These are phyloP conservation scores for Aphaenogaster ashmeadi DNA, from an alignment of 1,140 invertebrate genomes.

Conservation along the genomic window DNA sequence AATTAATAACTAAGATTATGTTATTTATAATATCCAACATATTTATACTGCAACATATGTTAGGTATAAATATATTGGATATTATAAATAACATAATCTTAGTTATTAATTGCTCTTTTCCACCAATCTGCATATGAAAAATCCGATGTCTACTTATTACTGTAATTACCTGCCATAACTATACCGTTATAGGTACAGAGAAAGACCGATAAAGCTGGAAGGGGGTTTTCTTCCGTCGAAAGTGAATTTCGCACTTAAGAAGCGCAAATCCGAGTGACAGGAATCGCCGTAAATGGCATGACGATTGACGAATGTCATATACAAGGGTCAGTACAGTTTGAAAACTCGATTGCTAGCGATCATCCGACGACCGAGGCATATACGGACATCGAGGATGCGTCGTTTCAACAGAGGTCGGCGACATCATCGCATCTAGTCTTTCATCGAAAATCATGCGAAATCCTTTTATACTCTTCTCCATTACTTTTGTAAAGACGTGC, in stretches of 20 bases:
- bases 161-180: neutral
- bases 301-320: conserved; percentile 47
- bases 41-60: too few species aligned
- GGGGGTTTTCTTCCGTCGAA: conserved; percentile 85
- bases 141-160: neutral
- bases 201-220: conserved; percentile 85
- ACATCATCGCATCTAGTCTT: conserved; percentile 77
- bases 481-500: conserved; percentile 31
- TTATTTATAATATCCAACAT: too few species aligned
- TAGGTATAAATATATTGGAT: too few species aligned
- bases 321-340: conserved; percentile 62
- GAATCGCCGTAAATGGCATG: neutral
- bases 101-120: too few species aligned
- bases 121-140: too few species aligned
- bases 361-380: conserved; percentile 18
- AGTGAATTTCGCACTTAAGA: conserved; percentile 82
- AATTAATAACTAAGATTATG: too few species aligned
- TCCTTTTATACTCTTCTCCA: conserved; percentile 34
- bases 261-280: conserved; percentile 79
- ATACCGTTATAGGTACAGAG: conserved; percentile 81
- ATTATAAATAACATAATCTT: too few species aligned
- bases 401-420: conserved; percentile 12
- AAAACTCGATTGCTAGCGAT: neutral
- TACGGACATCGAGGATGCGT: conserved; percentile 53
- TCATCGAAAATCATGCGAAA: conserved; percentile 65